A percentile compares a stretch with the other conserved stretches of the same genome.
These are phyloP conservation scores for Meteorus cinctellus DNA, from an alignment of 2,888 invertebrate species.

Conservation along the genomic window DNA sequence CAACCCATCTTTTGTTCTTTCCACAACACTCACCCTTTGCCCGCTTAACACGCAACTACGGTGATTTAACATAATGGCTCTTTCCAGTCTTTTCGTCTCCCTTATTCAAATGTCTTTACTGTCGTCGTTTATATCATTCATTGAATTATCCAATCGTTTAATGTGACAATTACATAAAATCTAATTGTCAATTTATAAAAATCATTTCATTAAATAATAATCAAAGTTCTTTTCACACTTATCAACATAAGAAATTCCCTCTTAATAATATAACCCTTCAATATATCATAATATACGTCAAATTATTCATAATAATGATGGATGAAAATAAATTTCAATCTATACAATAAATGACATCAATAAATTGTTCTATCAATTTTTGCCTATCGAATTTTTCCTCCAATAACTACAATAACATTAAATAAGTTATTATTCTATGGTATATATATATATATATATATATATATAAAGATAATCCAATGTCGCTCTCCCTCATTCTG, in stretches of 20 bases:
- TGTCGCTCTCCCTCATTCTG: slow-evolving; percentile 3
- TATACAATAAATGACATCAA: not conserved
- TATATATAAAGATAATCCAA: not conserved
- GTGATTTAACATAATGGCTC: slow-evolving; percentile 50
- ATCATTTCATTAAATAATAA: not conserved
- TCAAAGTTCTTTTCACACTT: not conserved
- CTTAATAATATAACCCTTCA: too few relatives aligned
- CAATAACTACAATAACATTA: slow-evolving; percentile 10
- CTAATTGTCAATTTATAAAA: slow-evolving; percentile 37
- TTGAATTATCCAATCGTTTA: slow-evolving; percentile 20
- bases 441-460: not conserved
- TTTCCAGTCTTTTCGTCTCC: slow-evolving; percentile 32
- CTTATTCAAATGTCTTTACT: slow-evolving; percentile 39
- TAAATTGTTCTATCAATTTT: not conserved
- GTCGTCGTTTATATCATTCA: not conserved
- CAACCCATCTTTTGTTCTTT: slow-evolving; percentile 23
- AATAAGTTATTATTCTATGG: slow-evolving; percentile 10
- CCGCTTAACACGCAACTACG: slow-evolving; percentile 32
- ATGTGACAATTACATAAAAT: slow-evolving; percentile 43
- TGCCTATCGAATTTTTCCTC: not conserved
- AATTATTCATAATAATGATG: not conserved
- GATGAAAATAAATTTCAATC: not conserved
- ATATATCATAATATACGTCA: too few relatives aligned
- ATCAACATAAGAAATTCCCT: too few relatives aligned
- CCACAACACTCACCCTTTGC: slow-evolving; percentile 8